Base-by-base conservation (phyloP, 2,113 vertebrate species). In the Daphoenositta chrysoptera region DNA sequence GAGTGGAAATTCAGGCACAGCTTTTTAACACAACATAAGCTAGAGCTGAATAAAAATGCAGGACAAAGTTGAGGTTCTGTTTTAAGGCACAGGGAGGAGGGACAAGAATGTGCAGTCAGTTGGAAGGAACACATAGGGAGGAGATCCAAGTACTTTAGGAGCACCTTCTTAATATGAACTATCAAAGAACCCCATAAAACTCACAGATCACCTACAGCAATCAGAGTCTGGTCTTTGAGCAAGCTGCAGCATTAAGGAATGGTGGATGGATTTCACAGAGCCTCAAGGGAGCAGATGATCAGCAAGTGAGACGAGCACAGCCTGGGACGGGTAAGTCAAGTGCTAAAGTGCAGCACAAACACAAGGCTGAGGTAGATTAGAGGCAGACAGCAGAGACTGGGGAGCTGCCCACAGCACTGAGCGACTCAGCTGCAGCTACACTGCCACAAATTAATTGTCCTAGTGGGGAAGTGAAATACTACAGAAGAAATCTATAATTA, bases 21-120 rank as follows among this genome's bases (percentile, higher is more conserved):
- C 31, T 63, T 86, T 65, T 44, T 30, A 72, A 64, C 8, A 60
- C 23, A 82, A 66, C 15, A 1, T 14, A 22, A 92, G n/a, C 33
- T 61, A 70, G 21, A 92, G 31, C 33, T 51, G 37, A 76, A 23
- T 69, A 64, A 35, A 82, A 83, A 28, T 3, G 7, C 58, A 64
- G 72, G 56, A 47, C 45, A 57, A 77, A 83, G 42, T n/a, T 13
- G 13, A 51, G 9, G 57, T 75, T 87, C 47, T 90, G 48, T 27
- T 78, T 45, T 45, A 51, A 82, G 54, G 79, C 44, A 76, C 16
- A 51, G 37, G 37, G 21, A 83, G 27, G 19, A 60, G 6, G 21
- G 28, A 45, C 3, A 31, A 54, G 35, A 56, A 51, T 0, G 0
- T 4, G 23, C 24, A 6, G 4, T 44, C 33, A 54, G 21, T 0